phyloP scores from a whole-genome alignment of 1,140 invertebrate species.

The Apis florea region DNA sequence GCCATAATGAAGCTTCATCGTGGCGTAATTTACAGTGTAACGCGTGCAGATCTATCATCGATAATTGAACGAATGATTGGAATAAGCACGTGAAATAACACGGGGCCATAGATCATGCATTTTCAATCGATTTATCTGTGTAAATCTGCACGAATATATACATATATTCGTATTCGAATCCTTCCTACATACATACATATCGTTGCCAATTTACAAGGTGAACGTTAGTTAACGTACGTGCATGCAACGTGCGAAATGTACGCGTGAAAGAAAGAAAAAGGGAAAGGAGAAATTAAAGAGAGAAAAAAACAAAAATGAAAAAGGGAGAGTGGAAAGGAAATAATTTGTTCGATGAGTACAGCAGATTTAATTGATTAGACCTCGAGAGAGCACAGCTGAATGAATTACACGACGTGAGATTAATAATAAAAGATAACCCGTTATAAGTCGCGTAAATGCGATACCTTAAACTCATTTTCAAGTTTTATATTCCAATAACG shows the following conservation, averaged over 20 bases:
- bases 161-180: neutral
- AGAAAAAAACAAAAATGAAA: neutral
- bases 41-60: constrained; percentile 41
- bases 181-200: neutral
- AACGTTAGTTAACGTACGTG: neutral
- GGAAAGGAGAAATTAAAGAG: neutral
- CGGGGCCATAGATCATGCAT: constrained; percentile 38
- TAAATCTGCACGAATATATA: neutral
- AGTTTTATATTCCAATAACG: constrained; percentile 28
- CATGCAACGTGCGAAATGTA: too few species aligned
- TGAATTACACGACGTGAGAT: constrained; percentile 36
- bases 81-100: constrained; percentile 34
- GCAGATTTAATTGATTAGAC: constrained; percentile 42
- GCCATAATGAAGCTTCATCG: constrained; percentile 21
- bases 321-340: neutral
- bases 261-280: neutral
- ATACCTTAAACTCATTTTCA: constrained; percentile 28
- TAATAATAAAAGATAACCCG: constrained; percentile 39
- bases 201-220: neutral
- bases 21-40: constrained; percentile 25
- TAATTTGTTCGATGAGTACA: neutral
- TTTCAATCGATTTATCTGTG: constrained; percentile 41
- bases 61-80: constrained; percentile 52
- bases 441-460: constrained; percentile 39
- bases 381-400: neutral